Percentiles rank a stretch among this genome's conserved stretches.
Evolutionary conservation across 2,888 invertebrate species (phyloP).

Genomic region (Agrochola litura): DNA sequence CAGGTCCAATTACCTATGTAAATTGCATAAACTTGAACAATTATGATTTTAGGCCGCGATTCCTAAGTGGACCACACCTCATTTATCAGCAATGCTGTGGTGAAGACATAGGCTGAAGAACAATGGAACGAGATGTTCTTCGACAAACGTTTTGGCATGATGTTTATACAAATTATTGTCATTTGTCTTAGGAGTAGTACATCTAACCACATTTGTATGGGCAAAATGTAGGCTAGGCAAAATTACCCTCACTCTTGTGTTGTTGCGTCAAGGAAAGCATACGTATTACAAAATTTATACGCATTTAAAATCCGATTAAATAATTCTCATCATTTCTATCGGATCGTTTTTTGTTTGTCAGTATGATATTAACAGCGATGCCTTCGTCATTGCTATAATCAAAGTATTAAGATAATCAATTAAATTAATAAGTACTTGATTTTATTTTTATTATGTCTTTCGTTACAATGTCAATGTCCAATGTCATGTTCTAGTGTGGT

Average conservation of each 20-base stretch:
- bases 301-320: constrained; percentile 22
- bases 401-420: constrained; percentile 16
- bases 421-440: not conserved
- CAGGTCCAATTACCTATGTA: constrained; percentile 66
- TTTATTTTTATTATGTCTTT: constrained; percentile 11
- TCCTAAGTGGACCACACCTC: constrained; percentile 24
- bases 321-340: constrained; percentile 10
- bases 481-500: not conserved
- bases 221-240: constrained; percentile 13
- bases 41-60: constrained; percentile 49
- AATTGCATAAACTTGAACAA: constrained; percentile 69
- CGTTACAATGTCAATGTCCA: constrained; percentile 18
- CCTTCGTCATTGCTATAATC: constrained; percentile 13
- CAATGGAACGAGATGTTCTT: constrained; percentile 30
- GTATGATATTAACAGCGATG: constrained; percentile 19
- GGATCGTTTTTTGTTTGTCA: constrained; percentile 16
- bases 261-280: constrained; percentile 18
- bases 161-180: constrained; percentile 26
- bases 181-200: constrained; percentile 15
- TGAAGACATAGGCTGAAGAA: constrained; percentile 13
- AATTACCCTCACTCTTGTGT: constrained; percentile 22
- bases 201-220: constrained; percentile 24
- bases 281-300: constrained; percentile 18
- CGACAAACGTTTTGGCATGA: constrained; percentile 22
- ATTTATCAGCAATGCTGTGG: constrained; percentile 34